Evolutionary conservation across 2,797 vertebrate genomes (phyloP).

Genomic region (Mus spretus): DNA sequence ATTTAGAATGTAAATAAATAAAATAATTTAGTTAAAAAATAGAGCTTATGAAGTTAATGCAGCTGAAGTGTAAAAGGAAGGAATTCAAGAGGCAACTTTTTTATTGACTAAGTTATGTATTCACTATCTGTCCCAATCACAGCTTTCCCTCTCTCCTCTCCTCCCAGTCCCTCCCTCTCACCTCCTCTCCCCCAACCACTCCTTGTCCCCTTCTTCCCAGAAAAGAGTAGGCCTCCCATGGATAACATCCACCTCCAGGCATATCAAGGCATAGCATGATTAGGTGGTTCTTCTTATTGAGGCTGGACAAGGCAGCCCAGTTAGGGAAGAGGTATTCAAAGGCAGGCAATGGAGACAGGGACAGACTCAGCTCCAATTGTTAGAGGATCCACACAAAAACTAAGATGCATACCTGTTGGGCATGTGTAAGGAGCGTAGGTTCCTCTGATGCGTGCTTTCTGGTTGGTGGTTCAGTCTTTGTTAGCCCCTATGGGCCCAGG

Average conservation of each 20-base stretch:
- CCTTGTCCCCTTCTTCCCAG: neutral
- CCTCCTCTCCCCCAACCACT: neutral
- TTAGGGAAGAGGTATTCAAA: neutral
- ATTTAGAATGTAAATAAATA: neutral
- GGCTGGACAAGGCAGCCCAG: neutral
- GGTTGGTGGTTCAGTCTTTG: neutral
- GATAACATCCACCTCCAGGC: neutral
- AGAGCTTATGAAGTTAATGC: neutral
- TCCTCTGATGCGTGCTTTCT: neutral
- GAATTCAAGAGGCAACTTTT: constrained; percentile 36
- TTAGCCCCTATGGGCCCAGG: neutral
- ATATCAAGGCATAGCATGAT: neutral
- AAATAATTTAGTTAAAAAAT: neutral
- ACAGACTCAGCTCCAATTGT: neutral
- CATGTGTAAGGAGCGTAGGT: neutral
- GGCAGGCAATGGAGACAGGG: neutral
- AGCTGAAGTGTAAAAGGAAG: constrained; percentile 27
- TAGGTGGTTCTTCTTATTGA: neutral
- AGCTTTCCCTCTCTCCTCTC: neutral
- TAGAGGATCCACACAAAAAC: neutral
- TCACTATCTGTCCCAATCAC: neutral
- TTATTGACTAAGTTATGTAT: neutral
- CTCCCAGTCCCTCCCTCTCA: neutral
- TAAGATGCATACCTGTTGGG: neutral
- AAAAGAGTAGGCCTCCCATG: neutral